Evolutionary conservation across 2,113 vertebrate species (phyloP).

Genomic region (Ctenomys sociabilis): DNA sequence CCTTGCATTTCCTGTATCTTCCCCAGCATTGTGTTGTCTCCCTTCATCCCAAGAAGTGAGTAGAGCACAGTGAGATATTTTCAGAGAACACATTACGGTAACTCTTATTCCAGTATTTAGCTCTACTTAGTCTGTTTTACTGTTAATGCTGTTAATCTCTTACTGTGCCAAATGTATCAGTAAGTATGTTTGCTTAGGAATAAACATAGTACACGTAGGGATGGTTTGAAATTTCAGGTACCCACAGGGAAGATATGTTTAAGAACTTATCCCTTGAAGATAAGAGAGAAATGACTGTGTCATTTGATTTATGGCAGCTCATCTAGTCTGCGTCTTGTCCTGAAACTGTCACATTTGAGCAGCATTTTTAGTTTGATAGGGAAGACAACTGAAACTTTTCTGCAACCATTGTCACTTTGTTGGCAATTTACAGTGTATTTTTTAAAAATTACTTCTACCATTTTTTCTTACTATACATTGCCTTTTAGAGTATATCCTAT

Average conservation of each 20-base stretch:
- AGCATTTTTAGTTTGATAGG: slow-evolving; percentile 33
- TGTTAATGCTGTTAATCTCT: not conserved
- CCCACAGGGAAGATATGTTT: not conserved
- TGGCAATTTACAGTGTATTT: slow-evolving; percentile 6
- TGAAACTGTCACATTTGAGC: slow-evolving; percentile 37
- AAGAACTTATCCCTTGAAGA: not conserved
- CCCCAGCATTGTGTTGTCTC: not conserved
- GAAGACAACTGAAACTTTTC: not conserved
- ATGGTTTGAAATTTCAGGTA: not conserved
- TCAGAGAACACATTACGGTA: not conserved
- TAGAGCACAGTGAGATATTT: not conserved
- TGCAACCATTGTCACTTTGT: slow-evolving; percentile 2
- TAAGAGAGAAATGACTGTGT: not conserved
- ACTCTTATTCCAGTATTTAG: not conserved
- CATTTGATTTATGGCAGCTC: not conserved
- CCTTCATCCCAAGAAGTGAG: not conserved
- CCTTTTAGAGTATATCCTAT: not conserved
- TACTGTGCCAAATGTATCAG: not conserved
- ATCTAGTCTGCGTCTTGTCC: not conserved
- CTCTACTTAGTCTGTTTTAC: not conserved
- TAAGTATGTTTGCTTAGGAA: not conserved
- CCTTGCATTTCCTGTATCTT: not conserved
- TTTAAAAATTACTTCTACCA: not conserved
- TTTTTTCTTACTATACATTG: not conserved
- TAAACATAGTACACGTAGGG: not conserved